These are phyloP conservation scores for Gastracanthus pulcherrimus DNA, from an alignment of 2,888 invertebrate species.

Conservation along the genomic window DNA sequence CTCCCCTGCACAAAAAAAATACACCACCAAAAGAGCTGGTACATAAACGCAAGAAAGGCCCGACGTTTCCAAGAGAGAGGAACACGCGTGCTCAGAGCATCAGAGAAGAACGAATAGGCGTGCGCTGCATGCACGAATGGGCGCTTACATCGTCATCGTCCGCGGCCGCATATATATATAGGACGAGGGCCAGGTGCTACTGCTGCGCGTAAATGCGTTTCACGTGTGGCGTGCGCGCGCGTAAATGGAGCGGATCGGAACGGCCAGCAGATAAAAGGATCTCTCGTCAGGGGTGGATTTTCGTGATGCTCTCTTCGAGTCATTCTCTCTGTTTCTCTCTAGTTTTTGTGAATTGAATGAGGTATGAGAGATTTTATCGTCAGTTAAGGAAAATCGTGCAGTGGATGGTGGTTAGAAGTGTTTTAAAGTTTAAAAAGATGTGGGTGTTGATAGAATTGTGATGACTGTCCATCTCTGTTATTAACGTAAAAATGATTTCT, in stretches of 20 bases:
- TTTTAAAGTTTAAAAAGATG: too few species aligned
- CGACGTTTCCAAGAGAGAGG: not conserved
- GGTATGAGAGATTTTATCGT: not conserved
- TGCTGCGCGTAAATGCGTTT: not conserved
- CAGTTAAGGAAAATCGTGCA: too few species aligned
- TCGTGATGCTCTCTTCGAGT: not conserved
- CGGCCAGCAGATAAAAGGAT: constrained; percentile 44
- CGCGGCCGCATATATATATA: not conserved
- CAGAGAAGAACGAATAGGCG: not conserved
- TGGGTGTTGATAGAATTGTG: too few species aligned
- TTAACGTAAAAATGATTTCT: too few species aligned
- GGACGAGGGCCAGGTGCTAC: not conserved
- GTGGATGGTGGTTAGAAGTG: too few species aligned
- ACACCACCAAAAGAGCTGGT: not conserved
- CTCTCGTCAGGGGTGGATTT: constrained; percentile 3
- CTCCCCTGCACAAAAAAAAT: not conserved
- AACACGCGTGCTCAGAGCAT: not conserved
- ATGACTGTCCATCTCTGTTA: too few species aligned
- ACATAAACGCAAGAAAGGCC: too few species aligned
- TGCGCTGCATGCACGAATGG: not conserved
- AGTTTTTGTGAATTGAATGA: not conserved
- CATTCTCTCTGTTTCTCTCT: not conserved
- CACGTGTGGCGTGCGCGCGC: constrained; percentile 6
- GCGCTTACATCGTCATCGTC: not conserved
- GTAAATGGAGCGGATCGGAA: constrained; percentile 31